These are phyloP conservation scores for Diaperis boleti DNA, from an alignment of 2,888 invertebrate genomes.

Conservation along the genomic window DNA sequence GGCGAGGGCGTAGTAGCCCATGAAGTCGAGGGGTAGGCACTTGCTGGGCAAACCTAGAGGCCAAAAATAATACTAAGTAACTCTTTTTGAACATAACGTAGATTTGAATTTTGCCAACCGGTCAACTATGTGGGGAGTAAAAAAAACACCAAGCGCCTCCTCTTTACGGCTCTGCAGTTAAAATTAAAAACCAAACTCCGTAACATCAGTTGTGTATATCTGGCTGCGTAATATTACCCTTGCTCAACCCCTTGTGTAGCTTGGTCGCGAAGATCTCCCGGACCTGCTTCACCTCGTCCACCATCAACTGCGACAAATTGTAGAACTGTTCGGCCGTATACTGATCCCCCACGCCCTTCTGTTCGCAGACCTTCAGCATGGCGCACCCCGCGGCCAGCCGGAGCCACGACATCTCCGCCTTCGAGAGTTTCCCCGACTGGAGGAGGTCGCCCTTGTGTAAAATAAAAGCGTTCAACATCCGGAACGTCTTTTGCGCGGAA, in stretches of 20 bases:
- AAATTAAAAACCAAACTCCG: no score
- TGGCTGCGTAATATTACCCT: conserved; percentile 73
- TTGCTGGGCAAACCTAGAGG: conserved; percentile 77
- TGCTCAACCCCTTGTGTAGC: conserved; percentile 84
- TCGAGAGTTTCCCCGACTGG: conserved; percentile 80
- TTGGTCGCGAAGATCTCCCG: conserved; percentile 82
- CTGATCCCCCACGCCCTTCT: conserved; percentile 95
- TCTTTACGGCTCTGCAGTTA: no score
- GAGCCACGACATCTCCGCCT: conserved; percentile 93
- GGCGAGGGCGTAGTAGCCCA: conserved; percentile 84
- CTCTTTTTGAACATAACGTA: no score
- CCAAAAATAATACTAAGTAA: conserved; percentile 68
- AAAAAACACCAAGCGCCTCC: no score
- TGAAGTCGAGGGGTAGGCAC: conserved; percentile 93
- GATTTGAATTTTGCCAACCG: no score
- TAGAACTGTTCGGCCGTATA: conserved; percentile 96
- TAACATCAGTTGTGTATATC: no score
- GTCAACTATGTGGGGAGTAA: no score
- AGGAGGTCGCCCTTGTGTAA: conserved; percentile 80
- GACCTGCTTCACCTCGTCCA: conserved; percentile 87
- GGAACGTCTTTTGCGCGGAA: conserved; percentile 92
- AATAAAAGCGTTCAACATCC: conserved; percentile 94
- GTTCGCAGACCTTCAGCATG: conserved; percentile 97
- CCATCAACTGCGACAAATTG: conserved; percentile 91
- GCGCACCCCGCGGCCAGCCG: conserved; percentile 93